Conservation (phyloP, 1,140 invertebrate genomes). For the Lordiphosa collinella region DNA sequence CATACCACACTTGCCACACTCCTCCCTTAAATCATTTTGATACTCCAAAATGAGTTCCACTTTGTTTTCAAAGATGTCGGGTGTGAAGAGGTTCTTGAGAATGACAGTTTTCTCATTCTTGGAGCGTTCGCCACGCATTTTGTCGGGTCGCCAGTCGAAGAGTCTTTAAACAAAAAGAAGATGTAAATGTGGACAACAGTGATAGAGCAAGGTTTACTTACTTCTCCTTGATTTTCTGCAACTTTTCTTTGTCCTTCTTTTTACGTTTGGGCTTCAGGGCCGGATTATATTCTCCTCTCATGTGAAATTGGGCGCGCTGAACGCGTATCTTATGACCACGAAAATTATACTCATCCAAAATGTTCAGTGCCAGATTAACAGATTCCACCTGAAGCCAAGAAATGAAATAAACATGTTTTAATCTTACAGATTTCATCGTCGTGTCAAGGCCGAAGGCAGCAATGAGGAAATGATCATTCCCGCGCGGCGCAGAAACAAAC, state of each 20-base stretch:
- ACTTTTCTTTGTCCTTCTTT: slow-evolving; percentile 92
- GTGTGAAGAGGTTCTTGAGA: slow-evolving; percentile 96
- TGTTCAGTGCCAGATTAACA: slow-evolving; percentile 93
- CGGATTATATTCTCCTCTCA: slow-evolving; percentile 98
- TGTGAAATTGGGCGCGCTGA: slow-evolving; percentile 95
- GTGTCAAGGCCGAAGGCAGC: slow-evolving; percentile 70
- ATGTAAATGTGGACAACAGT: too few relatives aligned
- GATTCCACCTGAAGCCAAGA: slow-evolving; percentile 88
- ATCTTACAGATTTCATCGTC: slow-evolving; percentile 51
- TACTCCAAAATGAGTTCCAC: slow-evolving; percentile 94
- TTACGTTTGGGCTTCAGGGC: slow-evolving; percentile 95
- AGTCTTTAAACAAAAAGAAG: slow-evolving; percentile 82
- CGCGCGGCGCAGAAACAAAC: slow-evolving; percentile 29
- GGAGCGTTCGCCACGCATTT: slow-evolving; percentile 88
- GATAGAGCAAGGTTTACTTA: slow-evolving; percentile 71
- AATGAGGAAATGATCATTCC: slow-evolving; percentile 68
- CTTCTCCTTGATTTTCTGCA: slow-evolving; percentile 97
- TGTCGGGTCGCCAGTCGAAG: slow-evolving; percentile 98
- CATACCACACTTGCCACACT: slow-evolving; percentile 94
- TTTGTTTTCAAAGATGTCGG: slow-evolving; percentile 93
- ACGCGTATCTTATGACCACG: slow-evolving; percentile 91
- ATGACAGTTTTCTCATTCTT: slow-evolving; percentile 96
- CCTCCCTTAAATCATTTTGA: slow-evolving; percentile 93
- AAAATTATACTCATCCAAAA: slow-evolving; percentile 93
- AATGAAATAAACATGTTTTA: background rate